Conservation (phyloP, 2,888 invertebrate genomes). For the Lottia gigantea region DNA sequence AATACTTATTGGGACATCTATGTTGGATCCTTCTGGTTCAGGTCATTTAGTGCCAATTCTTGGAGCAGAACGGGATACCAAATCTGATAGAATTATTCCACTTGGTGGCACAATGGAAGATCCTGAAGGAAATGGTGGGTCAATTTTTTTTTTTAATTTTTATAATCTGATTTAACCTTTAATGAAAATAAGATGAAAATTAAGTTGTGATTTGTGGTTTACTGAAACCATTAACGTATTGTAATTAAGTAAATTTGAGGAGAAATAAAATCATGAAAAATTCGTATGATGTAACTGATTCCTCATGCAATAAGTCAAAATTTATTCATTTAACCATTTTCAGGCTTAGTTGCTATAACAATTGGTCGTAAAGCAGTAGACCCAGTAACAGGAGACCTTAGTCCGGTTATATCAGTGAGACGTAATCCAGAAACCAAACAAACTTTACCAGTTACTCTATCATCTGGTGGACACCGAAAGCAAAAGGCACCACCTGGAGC, state of each 20-base stretch:
- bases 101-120: conserved; percentile 67
- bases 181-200: no score
- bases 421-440: conserved; percentile 55
- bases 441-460: conserved; percentile 59
- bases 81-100: conserved; percentile 54
- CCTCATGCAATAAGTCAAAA: no score
- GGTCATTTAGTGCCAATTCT: conserved; percentile 63
- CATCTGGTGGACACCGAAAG: conserved; percentile 57
- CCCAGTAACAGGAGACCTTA: conserved; percentile 60
- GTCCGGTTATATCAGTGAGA: conserved; percentile 59
- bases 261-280: not conserved
- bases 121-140: conserved; percentile 60
- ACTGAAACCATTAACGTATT: not conserved
- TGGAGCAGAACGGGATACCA: conserved; percentile 52
- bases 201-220: not conserved
- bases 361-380: conserved; percentile 62
- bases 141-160: not conserved
- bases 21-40: conserved; percentile 59
- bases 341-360: conserved; percentile 62
- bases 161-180: no score
- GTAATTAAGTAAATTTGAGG: not conserved
- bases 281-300: not conserved
- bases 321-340: not conserved
- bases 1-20: conserved; percentile 63
- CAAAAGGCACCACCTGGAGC: conserved; percentile 61